Evolutionary conservation across 2,888 invertebrate genomes (phyloP).

Genomic region (Eristalis arbustorum): DNA sequence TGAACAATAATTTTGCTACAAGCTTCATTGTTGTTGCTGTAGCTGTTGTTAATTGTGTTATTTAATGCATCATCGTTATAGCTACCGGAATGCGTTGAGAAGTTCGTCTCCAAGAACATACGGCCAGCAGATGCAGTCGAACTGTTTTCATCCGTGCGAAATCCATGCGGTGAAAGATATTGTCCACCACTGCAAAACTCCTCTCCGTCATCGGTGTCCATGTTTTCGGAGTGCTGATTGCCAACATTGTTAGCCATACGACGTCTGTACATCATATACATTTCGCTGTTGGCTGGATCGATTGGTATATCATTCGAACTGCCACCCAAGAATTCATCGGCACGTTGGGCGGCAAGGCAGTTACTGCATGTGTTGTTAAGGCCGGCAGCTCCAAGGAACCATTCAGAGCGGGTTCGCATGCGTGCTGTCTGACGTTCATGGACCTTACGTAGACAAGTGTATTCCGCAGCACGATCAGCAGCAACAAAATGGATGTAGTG

Average conservation of each 20-base stretch:
- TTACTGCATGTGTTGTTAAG: constrained; percentile 77
- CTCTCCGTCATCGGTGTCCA: constrained; percentile 77
- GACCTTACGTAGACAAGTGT: constrained; percentile 82
- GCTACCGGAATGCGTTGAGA: constrained; percentile 77
- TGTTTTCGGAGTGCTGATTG: constrained; percentile 70
- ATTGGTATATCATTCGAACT: constrained; percentile 71
- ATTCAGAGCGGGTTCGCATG: constrained; percentile 98
- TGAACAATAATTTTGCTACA: constrained; percentile 71
- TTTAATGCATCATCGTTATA: constrained; percentile 72
- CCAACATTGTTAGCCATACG: constrained; percentile 40
- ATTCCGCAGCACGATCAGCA: constrained; percentile 29
- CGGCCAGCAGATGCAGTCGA: constrained; percentile 72
- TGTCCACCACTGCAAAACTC: constrained; percentile 64
- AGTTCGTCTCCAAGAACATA: constrained; percentile 78
- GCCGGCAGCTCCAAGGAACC: constrained; percentile 87
- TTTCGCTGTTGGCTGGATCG: constrained; percentile 59
- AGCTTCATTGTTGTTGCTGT: constrained; percentile 54
- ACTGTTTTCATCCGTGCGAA: constrained; percentile 62
- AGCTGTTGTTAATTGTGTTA: constrained; percentile 68
- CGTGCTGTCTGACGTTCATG: constrained; percentile 97
- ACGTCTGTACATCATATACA: constrained; percentile 75
- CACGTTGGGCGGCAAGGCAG: constrained; percentile 74
- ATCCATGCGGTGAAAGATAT: constrained; percentile 68
- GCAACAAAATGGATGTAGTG: constrained; percentile 57
- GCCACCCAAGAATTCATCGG: constrained; percentile 74